A percentile compares a stretch with the other conserved stretches of the same genome.
Conservation (phyloP, 2,113 vertebrate genomes). For the Platanista minor region DNA sequence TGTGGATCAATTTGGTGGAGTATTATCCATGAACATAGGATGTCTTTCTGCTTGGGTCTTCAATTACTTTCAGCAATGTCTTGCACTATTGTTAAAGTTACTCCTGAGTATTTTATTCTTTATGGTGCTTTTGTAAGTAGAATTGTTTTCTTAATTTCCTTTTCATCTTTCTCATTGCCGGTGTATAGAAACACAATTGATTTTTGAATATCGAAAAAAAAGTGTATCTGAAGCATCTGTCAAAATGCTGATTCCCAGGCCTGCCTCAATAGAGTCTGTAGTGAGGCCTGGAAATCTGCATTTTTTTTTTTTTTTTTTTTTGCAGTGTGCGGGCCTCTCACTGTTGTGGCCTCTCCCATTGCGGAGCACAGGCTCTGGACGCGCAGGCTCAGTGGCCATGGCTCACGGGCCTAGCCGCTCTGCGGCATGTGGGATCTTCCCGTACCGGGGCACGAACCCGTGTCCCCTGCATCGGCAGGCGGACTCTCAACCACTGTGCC, state of each 20-base stretch:
- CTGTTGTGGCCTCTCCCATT: too few relatives aligned
- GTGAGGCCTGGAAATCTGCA: not conserved
- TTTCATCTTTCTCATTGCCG: not conserved
- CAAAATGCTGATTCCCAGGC: not conserved
- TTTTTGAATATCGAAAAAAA: not conserved
- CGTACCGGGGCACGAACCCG: too few relatives aligned
- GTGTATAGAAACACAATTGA: not conserved
- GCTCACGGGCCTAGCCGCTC: too few relatives aligned
- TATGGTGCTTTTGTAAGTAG: not conserved
- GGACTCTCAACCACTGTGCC: too few relatives aligned
- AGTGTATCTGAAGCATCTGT: not conserved
- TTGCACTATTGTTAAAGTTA: not conserved
- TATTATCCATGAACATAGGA: not conserved
- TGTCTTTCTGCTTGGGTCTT: not conserved
- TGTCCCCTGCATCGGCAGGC: too few relatives aligned
- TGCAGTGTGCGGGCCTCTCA: too few relatives aligned
- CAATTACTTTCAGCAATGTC: not conserved
- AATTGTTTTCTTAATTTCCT: not conserved
- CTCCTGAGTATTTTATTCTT: not conserved
- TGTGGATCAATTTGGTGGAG: not conserved
- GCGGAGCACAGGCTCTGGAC: too few relatives aligned
- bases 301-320: too few relatives aligned
- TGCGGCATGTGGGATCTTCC: too few relatives aligned
- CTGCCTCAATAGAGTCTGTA: not conserved
- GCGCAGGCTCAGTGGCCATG: too few relatives aligned